Conservation (phyloP, 2,888 invertebrate species). For the Oasisia sp. region DNA sequence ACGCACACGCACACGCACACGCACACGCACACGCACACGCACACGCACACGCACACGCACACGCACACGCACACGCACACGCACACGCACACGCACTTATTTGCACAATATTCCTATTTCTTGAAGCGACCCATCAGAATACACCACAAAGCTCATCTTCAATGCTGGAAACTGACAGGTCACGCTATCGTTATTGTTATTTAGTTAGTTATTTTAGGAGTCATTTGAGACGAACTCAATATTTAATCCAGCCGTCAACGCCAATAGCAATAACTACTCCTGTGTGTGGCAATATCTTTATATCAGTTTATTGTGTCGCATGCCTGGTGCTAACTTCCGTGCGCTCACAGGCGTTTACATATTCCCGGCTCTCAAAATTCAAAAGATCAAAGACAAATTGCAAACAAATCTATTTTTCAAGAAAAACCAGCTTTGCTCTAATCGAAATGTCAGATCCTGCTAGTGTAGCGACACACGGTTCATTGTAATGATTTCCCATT, state of each 20-base stretch:
- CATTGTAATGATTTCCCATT: not conserved
- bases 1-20: no score
- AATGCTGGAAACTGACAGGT: not conserved
- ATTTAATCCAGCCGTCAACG: not conserved
- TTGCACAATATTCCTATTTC: no score
- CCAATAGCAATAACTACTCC: not conserved
- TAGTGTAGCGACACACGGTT: not conserved
- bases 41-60: no score
- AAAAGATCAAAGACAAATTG: not conserved
- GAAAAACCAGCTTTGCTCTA: not conserved
- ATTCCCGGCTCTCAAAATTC: not conserved
- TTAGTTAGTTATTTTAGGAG: not conserved
- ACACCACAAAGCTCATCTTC: no score
- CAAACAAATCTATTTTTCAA: not conserved
- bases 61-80: no score
- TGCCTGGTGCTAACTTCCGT: not conserved
- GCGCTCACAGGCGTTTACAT: not conserved
- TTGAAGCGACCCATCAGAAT: no score
- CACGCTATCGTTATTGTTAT: not conserved
- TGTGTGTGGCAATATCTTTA: not conserved
- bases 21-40: no score
- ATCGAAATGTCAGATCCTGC: not conserved
- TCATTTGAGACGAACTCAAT: not conserved
- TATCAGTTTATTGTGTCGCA: not conserved
- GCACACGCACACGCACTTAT: no score